Conservation (phyloP, 2,113 vertebrate species). For the Myrmecobius fasciatus region DNA sequence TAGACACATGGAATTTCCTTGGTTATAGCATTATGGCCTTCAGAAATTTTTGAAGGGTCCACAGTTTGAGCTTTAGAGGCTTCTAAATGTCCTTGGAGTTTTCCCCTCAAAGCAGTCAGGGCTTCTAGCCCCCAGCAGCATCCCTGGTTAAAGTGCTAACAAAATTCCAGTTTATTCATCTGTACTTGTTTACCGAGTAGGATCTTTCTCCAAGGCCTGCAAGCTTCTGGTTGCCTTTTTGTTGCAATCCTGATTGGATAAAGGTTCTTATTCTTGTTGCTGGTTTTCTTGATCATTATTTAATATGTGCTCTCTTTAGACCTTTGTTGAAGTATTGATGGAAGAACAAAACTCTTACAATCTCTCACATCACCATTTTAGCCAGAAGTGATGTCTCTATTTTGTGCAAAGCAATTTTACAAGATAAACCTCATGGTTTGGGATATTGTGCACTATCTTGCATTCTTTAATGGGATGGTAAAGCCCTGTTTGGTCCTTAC, state of each 20-base stretch:
- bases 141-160: background rate
- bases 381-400: background rate
- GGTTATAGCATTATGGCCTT: background rate
- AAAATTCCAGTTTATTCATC: background rate
- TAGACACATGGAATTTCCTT: background rate
- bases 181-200: background rate
- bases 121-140: background rate
- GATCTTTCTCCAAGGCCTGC: background rate
- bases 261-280: background rate
- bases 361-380: background rate
- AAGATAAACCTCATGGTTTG: background rate
- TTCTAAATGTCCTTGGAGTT: background rate
- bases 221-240: background rate
- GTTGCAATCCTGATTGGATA: background rate
- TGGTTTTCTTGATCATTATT: background rate
- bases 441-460: background rate
- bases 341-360: background rate
- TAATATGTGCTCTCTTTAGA: background rate
- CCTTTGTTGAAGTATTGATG: background rate
- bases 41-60: background rate
- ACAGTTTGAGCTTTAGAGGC: background rate
- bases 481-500: background rate
- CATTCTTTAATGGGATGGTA: background rate
- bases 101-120: background rate
- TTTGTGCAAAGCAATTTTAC: background rate